Conservation (phyloP, 2,113 vertebrate genomes). For the Athene cunicularia region DNA sequence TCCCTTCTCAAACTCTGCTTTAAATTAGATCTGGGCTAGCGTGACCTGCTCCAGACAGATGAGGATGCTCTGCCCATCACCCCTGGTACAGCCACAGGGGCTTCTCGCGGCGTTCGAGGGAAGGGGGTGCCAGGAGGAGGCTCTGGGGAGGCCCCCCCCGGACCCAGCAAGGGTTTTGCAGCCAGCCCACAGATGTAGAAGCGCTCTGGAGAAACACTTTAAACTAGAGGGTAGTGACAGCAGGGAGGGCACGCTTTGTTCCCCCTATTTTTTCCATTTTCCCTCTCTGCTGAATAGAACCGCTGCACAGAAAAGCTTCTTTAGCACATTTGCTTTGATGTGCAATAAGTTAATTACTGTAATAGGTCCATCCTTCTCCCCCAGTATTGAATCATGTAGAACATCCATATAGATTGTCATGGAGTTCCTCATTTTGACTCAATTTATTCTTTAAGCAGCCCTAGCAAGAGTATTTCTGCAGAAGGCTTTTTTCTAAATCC, state of each 20-base stretch:
- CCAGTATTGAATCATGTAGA: conserved; percentile 6
- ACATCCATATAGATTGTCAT: conserved; percentile 58
- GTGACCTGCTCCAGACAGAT: background rate
- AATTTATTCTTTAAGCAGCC: conserved; percentile 59
- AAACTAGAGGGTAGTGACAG: background rate
- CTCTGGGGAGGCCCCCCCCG: too few species aligned
- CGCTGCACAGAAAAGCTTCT: background rate
- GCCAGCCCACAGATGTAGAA: background rate
- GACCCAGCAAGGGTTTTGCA: background rate
- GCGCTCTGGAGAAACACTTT: background rate
- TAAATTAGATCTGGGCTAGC: background rate
- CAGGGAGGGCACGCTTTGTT: background rate
- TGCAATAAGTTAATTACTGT: conserved; percentile 61
- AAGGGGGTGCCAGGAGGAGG: background rate
- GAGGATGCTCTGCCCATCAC: background rate
- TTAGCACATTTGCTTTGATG: conserved; percentile 12
- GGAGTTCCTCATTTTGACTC: conserved; percentile 62
- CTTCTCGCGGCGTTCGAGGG: fast-evolving
- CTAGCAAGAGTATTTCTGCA: conserved; percentile 36
- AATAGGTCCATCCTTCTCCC: conserved; percentile 45
- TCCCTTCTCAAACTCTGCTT: background rate
- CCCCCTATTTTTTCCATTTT: background rate
- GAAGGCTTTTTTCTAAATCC: conserved; percentile 19
- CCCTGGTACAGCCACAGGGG: background rate
- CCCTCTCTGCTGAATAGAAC: background rate